phyloP scores from a whole-genome alignment of 2,888 invertebrate species.

The Stenurella melanura region DNA sequence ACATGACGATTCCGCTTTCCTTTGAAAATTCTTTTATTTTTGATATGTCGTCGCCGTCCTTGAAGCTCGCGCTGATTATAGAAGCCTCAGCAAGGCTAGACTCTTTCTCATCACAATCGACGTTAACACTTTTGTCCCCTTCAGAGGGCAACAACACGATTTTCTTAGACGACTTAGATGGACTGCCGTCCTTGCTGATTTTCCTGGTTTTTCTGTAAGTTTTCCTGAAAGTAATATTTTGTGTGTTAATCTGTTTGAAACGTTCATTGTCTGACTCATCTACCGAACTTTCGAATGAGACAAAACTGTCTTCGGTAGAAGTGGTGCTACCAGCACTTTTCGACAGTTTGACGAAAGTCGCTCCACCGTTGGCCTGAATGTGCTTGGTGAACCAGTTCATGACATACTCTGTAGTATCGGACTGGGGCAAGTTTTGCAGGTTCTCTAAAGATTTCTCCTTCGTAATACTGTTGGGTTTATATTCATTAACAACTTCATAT shows the following conservation, averaged over 20 bases:
- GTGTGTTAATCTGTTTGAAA: slow-evolving; percentile 45
- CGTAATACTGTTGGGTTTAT: slow-evolving; percentile 58
- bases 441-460: slow-evolving; percentile 45
- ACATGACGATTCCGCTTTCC: slow-evolving; percentile 68
- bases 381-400: slow-evolving; percentile 68
- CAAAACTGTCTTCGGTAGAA: slow-evolving; percentile 45
- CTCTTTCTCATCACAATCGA: neutral
- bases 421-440: slow-evolving; percentile 63
- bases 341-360: slow-evolving; percentile 36
- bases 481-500: slow-evolving; percentile 73
- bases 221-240: slow-evolving; percentile 62
- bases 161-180: neutral
- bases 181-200: slow-evolving; percentile 30
- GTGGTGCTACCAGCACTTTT: slow-evolving; percentile 38
- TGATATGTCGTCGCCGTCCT: slow-evolving; percentile 35
- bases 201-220: slow-evolving; percentile 59
- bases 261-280: slow-evolving; percentile 63
- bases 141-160: neutral
- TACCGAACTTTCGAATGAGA: slow-evolving; percentile 58
- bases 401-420: slow-evolving; percentile 67
- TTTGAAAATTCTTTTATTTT: slow-evolving; percentile 56
- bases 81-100: neutral
- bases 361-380: slow-evolving; percentile 39
- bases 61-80: slow-evolving; percentile 19
- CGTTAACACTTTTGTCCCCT: neutral